phyloP scores from a whole-genome alignment of 2,113 vertebrate genomes.

The Labeo rohita region DNA sequence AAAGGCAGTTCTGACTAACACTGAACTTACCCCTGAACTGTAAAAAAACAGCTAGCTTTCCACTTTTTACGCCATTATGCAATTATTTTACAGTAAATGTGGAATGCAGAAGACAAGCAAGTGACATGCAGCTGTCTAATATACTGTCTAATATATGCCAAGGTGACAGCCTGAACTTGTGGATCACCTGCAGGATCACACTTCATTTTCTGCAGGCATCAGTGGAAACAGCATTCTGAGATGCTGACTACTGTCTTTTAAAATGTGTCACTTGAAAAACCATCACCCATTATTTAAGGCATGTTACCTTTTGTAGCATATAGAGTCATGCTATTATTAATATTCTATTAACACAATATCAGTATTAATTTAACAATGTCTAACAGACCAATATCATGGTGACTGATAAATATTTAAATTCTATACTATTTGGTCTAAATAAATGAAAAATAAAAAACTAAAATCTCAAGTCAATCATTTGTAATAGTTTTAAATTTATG shows the following conservation, averaged over 20 bases:
- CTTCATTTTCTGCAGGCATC: neutral
- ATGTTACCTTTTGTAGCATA: neutral
- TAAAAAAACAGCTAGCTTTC: conserved; percentile 12
- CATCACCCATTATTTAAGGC: neutral
- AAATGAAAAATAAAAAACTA: neutral
- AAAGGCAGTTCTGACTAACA: neutral
- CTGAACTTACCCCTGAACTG: conserved; percentile 21
- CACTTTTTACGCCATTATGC: neutral
- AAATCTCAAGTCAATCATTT: neutral
- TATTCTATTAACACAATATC: neutral
- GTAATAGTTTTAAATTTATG: neutral
- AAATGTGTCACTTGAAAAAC: neutral
- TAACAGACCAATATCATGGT: neutral
- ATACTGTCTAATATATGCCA: neutral
- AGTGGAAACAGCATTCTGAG: neutral
- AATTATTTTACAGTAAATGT: conserved; percentile 28
- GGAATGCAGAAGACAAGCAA: conserved; percentile 36
- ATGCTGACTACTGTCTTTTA: neutral
- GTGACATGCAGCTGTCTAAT: neutral
- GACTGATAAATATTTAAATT: neutral
- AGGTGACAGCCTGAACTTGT: neutral
- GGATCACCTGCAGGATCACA: neutral
- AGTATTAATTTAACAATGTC: neutral
- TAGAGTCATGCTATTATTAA: neutral
- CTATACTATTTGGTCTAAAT: neutral